Evolutionary conservation across 1,140 invertebrate species (phyloP), one percentile per base, ranked within the genome.

Genomic region (Mamestra configurata): DNA sequence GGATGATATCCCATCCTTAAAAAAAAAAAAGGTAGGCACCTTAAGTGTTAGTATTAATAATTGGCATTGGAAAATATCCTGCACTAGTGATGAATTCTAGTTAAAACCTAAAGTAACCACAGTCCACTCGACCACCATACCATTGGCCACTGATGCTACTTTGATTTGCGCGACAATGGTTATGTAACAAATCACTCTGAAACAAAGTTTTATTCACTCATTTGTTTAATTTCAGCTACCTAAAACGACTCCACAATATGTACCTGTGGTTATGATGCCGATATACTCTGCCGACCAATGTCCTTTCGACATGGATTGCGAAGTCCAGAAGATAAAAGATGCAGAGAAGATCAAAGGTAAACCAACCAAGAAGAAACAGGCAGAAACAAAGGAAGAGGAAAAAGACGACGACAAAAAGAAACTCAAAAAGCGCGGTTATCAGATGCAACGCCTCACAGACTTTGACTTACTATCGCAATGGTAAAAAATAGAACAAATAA

Each of bases 241-340:
- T 5, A 66, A 66, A 40, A 37, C 35, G 11, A 79, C 59, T 2
- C 86, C 88, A 5, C 91, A 90, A 46, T 94, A 90, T 37, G 86
- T 93, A n/a, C 92, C 91, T 13, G 86, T 94, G 13, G 90, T 94
- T n/a, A 92, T 94, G 91, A 93, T 94, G 92, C 92, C 92, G 4
- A 89, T 94, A 24, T 90, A 84, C 55, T 71, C 90, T 35, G 89
- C 89, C 22, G 88, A 93, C 13, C 77, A 92, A 78, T 94, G 92
- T 40, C 90, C 90, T 1, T 93, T 94, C 68, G 90, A 93, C 78
- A 86, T 93, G 79, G 84, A 92, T 43, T 91, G 90, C 80, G 91
- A 92, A 84, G 61, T 89, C 15, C 77, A 89, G 66, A 91, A 90
- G 85, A 88, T 86, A 0, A 86, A 89, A 73, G 86, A 92, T 76